phyloP scores from a whole-genome alignment of 2,113 vertebrate genomes.

The Mellivora capensis region DNA sequence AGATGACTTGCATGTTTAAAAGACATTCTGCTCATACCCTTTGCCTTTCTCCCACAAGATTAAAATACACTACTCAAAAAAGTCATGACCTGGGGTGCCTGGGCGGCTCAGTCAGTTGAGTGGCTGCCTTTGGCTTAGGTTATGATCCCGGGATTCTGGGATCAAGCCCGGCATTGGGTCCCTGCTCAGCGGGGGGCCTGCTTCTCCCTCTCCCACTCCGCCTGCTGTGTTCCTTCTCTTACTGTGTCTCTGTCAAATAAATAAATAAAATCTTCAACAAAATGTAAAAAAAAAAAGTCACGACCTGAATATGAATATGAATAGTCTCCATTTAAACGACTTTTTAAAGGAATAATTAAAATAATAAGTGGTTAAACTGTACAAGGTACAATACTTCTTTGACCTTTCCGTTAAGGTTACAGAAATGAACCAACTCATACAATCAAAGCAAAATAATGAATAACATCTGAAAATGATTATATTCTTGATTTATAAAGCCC shows the following conservation, averaged over 20 bases:
- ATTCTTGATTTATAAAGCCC: not conserved
- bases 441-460: not conserved
- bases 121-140: too few relatives aligned
- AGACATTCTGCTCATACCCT: not conserved
- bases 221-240: too few relatives aligned
- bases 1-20: not conserved
- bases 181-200: too few relatives aligned
- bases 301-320: not conserved
- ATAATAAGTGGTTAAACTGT: constrained; percentile 3
- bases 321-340: not conserved
- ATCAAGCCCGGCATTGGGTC: too few relatives aligned
- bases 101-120: too few relatives aligned
- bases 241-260: too few relatives aligned
- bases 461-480: not conserved
- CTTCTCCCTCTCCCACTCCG: too few relatives aligned
- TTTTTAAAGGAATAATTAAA: constrained; percentile 41
- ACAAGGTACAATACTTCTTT: not conserved
- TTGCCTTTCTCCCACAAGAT: not conserved
- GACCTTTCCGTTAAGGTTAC: not conserved
- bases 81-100: too few relatives aligned
- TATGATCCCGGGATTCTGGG: too few relatives aligned
- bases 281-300: not conserved
- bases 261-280: too few relatives aligned
- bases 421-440: not conserved
- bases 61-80: not conserved